Base-by-base conservation (phyloP, 2,888 invertebrate species). In the Agonum fuliginosum region DNA sequence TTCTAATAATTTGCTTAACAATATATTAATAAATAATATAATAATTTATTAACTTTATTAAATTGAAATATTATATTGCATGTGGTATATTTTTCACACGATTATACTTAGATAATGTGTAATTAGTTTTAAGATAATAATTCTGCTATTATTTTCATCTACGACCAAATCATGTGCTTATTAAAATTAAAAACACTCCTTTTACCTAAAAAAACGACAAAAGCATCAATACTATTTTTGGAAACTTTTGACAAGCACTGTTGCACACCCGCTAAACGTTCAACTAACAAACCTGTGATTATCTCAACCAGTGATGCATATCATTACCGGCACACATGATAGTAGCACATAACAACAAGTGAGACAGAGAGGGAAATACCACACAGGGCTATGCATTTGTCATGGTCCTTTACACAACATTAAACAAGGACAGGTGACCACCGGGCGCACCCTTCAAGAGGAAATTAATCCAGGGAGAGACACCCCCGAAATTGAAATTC, bases 211-310 rank as follows among this genome's bases (percentile, higher is more conserved):
- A n/a, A n/a, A n/a, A n/a, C n/a, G n/a, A n/a, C n/a, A n/a, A n/a
- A n/a, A n/a, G n/a, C n/a, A n/a, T n/a, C n/a, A n/a, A n/a, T n/a
- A n/a, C n/a, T n/a, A n/a, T n/a, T n/a, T n/a, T n/a, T 30, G 30
- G 30, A 8, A 30, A 30, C 3, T 30, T 30, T 30, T 30, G 30
- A 8, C 4, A 5, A 8, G 3, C 30, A 30, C 30, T 30, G 30
- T 30, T 43, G 17, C 1, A n/a, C 67, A 67, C 20, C 51, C 46
- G 71, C 51, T 71, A 71, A 71, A 71, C 51, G 71, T 34, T 71
- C n/a, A 24, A 22, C 58, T 74, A 22, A 62, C 24, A 30, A 74
- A 74, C 65, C 65, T 24, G 27, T 43, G 62, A 74, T 74, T 74
- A 74, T 62, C 30, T 12, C 2, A 46, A 17, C 30, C 74, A 58